A percentile compares a stretch with the other conserved stretches of the same genome.
Evolutionary conservation across 2,797 vertebrate species (phyloP).

Genomic region (Syngnathus rostellatus): DNA sequence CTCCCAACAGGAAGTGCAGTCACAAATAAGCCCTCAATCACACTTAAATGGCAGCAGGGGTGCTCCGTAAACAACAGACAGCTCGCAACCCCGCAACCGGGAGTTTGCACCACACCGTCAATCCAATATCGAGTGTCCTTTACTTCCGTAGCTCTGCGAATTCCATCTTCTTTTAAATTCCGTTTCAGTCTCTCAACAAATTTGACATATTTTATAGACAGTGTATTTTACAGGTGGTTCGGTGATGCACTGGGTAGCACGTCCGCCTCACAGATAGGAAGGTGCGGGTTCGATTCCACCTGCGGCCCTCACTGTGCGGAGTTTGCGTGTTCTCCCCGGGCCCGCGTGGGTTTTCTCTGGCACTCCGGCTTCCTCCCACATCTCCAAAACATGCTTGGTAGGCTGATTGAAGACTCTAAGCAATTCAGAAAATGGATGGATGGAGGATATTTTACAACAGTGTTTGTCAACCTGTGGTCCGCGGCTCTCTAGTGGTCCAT

Average conservation of each 20-base stretch:
- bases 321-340: too few relatives aligned
- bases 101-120: conserved; percentile 27
- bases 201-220: neutral
- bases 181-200: neutral
- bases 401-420: too few relatives aligned
- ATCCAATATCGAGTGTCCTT: conserved; percentile 9
- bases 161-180: conserved; percentile 6
- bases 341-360: too few relatives aligned
- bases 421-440: too few relatives aligned
- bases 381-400: too few relatives aligned
- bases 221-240: conserved; percentile 7
- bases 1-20: conserved; percentile 48
- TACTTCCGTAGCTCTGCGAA: conserved; percentile 5
- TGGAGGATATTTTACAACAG: too few relatives aligned
- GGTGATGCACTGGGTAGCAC: neutral
- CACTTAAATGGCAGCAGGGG: conserved; percentile 35
- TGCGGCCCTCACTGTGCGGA: too few relatives aligned
- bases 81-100: conserved; percentile 24
- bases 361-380: too few relatives aligned
- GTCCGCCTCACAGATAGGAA: too few relatives aligned
- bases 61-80: conserved; percentile 33
- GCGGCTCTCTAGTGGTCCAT: too few relatives aligned
- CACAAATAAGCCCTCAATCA: conserved; percentile 27
- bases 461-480: too few relatives aligned
- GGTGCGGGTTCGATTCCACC: too few relatives aligned